These are phyloP conservation scores for Eulemur rubriventer DNA, from an alignment of 2,797 vertebrate species.

Conservation along the genomic window DNA sequence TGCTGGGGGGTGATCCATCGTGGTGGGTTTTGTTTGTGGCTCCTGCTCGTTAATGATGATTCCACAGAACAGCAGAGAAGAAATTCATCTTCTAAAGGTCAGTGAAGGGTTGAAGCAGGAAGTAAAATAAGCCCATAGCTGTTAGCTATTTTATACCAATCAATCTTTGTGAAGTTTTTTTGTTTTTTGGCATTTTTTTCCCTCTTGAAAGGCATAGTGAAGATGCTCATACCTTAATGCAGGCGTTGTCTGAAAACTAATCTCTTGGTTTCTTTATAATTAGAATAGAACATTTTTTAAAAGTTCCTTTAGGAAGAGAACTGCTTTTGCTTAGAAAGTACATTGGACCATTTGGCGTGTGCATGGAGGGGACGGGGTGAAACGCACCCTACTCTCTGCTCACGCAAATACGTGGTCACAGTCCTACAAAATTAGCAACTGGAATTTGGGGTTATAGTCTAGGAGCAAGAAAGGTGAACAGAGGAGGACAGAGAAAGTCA, in stretches of 20 bases:
- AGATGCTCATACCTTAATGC: background rate
- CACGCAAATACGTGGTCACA: background rate
- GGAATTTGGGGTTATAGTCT: background rate
- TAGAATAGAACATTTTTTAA: background rate
- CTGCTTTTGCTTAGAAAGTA: background rate
- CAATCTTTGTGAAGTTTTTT: constrained; percentile 66
- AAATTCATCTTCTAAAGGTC: constrained; percentile 85
- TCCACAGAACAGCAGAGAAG: constrained; percentile 70
- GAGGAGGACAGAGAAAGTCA: background rate
- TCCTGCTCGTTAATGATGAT: constrained; percentile 84
- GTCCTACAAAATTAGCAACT: background rate
- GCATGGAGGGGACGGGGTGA: background rate
- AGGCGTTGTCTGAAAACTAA: constrained; percentile 6
- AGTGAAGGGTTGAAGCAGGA: constrained; percentile 73
- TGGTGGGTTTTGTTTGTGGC: constrained; percentile 77
- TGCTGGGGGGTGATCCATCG: constrained; percentile 76
- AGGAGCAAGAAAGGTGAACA: background rate
- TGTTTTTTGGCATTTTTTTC: constrained; percentile 16
- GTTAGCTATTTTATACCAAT: constrained; percentile 76
- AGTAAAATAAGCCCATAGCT: constrained; percentile 79
- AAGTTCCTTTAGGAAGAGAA: background rate
- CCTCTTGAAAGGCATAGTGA: constrained; percentile 14
- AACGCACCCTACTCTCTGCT: background rate
- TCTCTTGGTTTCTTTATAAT: constrained; percentile 1
- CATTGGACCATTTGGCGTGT: background rate